These are phyloP conservation scores for Noctua janthina DNA, from an alignment of 2,888 invertebrate genomes.

Conservation along the genomic window DNA sequence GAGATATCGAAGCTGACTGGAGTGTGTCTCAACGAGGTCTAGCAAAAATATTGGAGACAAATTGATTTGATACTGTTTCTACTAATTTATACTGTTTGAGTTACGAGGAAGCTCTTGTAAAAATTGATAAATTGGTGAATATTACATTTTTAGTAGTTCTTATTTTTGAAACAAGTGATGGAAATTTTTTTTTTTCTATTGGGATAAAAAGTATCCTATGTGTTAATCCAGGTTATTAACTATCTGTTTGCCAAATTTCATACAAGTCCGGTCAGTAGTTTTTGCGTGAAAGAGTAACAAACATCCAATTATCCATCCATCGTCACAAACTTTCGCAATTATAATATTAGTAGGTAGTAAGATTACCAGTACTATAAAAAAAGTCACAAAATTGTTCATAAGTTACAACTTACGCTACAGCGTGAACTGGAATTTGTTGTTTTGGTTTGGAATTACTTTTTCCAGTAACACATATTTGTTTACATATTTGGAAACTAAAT, in stretches of 20 bases:
- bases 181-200: no score
- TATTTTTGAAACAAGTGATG: not conserved
- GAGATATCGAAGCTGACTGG: conserved; percentile 25
- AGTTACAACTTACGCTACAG: not conserved
- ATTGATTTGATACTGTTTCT: conserved; percentile 1
- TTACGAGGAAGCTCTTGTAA: not conserved
- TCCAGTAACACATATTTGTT: not conserved
- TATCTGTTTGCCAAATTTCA: no score
- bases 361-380: not conserved
- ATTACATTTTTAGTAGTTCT: not conserved
- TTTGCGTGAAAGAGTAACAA: no score
- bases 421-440: not conserved
- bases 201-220: no score
- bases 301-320: no score
- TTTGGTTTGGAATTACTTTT: not conserved
- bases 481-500: not conserved
- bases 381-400: not conserved
- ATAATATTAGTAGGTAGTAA: no score
- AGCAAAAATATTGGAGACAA: conserved; percentile 13
- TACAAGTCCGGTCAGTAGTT: no score
- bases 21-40: conserved; percentile 49
- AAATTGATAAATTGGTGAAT: not conserved
- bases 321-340: no score
- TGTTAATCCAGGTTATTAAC: no score
- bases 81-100: no score